Evolutionary conservation across 1,140 invertebrate genomes (phyloP), one percentile per base, ranked within the genome.

Genomic region (Megalopta genalis): DNA sequence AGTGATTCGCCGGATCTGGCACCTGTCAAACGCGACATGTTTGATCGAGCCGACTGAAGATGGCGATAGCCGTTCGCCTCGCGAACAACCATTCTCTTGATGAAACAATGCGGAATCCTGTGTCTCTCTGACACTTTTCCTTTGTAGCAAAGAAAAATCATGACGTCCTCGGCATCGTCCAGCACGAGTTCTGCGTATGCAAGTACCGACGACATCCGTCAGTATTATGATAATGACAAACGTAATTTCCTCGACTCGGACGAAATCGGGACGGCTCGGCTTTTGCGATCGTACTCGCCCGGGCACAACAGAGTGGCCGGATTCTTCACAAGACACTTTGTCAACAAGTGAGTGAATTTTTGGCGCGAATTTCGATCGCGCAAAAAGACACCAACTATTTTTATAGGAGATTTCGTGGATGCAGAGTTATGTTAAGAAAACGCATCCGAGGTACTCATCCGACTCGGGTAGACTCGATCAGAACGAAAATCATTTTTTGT

Each of bases 271-370:
- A 85, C 80, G n/a, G 52, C 57, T 27, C 81, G 83, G 46, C 80
- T 86, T n/a, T 70, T 86, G n/a, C 66, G 70, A 18, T 49, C 70
- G 14, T 84, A 75, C 12, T 66, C 37, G 7, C 71, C 82, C 23
- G 46, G 27, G 25, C 82, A 70, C 14, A 42, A 49, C 42, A 77
- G 62, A 46, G 49, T 83, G 42, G 70, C 46, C 32, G 39, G 66
- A 68, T 49, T 79, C 12, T 27, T 80, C 23, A 52, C 37, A n/a
- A 77, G 54, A 42, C 63, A 82, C n/a, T 70, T 66, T 46, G 42
- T 64, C 57, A 23, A 88, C 46, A 88, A 86, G 86, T 89, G 82
- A 89, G 85, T 88, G 23, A 32, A 18, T 8, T 60, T 54, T 27
- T 9, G 21, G 37, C 64, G 42, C 16, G 21, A 63, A 37, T 62